Base-by-base conservation (phyloP, 2,888 invertebrate genomes). In the Dusona sp. region DNA sequence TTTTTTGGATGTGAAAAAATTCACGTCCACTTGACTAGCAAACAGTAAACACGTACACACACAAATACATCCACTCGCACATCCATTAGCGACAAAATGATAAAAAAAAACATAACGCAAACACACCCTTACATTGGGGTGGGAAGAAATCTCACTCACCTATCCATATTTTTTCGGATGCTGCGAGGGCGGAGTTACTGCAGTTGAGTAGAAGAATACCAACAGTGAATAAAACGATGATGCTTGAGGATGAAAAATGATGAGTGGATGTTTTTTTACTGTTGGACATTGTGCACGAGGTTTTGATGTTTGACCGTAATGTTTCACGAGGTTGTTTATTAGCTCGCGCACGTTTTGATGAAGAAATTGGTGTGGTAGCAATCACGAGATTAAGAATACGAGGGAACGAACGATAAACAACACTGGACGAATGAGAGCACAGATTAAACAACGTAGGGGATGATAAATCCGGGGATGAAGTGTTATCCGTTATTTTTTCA, bases 141-240 rank as follows among this genome's bases (percentile, higher is more conserved):
- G 19, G 8, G 29, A 67, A 67, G 73, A 77, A 36, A 38, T 68
- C 7, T 65, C 79, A 84, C 89, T 89, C 87, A 89, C 89, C 89
- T 87, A 89, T 89, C 84, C 87, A 86, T 79, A 89, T 89, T 85
- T 88, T 89, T 68, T 89, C 89, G 68, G 85, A 74, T 73, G 87
- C 79, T 29, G 86, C 88, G 16, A 85, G 67, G 29, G 87, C 72
- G 89, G 81, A 87, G 86, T 85, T 84, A 81, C 29, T 29, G 61
- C 85, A 85, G 87, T 82, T 82, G 82, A 84, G 81, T 75, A 88
- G 87, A 83, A 87, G 80, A 83, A 83, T 84, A 67, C 87, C 87
- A 78, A 87, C 68, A 75, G 84, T 79, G 78, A 83, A 70, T 72
- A 84, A 33, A 57, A 16, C 64, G 33, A 70, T 42, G 80, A 81